A percentile compares a stretch with the other conserved stretches of the same genome.
These are phyloP conservation scores for Leucoptera coffeella DNA, from an alignment of 2,888 invertebrate genomes.

Conservation along the genomic window DNA sequence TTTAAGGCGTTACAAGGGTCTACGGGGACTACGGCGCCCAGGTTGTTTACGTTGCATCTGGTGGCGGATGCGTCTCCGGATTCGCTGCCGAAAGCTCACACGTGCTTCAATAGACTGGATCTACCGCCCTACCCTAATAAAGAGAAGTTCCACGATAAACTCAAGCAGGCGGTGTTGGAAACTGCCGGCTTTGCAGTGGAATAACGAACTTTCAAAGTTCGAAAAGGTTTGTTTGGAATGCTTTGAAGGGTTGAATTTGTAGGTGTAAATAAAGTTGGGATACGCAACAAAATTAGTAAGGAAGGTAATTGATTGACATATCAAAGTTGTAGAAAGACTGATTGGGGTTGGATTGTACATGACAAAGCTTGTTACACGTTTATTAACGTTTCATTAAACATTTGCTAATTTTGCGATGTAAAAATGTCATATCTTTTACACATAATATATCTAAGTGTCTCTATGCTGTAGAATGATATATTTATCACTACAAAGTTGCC, in stretches of 20 bases:
- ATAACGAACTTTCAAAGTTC: conserved; percentile 55
- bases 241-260: too few relatives aligned
- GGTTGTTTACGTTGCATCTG: conserved; percentile 88
- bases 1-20: conserved; percentile 91
- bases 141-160: conserved; percentile 85
- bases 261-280: too few relatives aligned
- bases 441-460: too few relatives aligned
- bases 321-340: too few relatives aligned
- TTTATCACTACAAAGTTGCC: too few relatives aligned
- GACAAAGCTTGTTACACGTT: too few relatives aligned
- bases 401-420: too few relatives aligned
- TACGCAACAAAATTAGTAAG: too few relatives aligned
- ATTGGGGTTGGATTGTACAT: too few relatives aligned
- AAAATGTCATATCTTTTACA: too few relatives aligned
- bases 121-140: conserved; percentile 89
- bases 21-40: conserved; percentile 90
- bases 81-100: conserved; percentile 95
- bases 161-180: conserved; percentile 95
- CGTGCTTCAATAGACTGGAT: conserved; percentile 96
- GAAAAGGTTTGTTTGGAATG: not conserved
- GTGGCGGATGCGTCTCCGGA: conserved; percentile 88
- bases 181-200: conserved; percentile 98
- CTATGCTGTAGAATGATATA: conserved; percentile 7
- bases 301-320: too few relatives aligned
- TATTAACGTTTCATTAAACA: too few relatives aligned